Percentiles rank a stretch among this genome's conserved stretches.
Evolutionary conservation across 2,888 invertebrate species (phyloP).

Genomic region (Beris morrisii): DNA sequence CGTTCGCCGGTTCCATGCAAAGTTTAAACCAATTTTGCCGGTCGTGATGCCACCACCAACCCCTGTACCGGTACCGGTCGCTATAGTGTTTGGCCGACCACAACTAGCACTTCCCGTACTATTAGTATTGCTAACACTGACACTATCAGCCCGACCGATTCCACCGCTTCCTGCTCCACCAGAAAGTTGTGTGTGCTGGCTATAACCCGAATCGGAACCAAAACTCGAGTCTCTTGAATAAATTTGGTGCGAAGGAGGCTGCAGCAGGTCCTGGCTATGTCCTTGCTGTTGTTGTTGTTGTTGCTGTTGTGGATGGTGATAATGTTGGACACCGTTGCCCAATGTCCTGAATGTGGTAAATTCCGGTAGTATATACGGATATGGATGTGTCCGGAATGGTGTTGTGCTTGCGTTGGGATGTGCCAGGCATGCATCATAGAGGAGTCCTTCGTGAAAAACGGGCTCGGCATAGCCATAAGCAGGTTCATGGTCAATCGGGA

Average conservation of each 20-base stretch:
- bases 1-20: slow-evolving; percentile 35
- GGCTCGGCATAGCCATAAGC: slow-evolving; percentile 62
- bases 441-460: slow-evolving; percentile 79
- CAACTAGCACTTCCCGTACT: slow-evolving; percentile 30
- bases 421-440: slow-evolving; percentile 63
- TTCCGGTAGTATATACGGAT: slow-evolving; percentile 58
- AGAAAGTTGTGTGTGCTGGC: slow-evolving; percentile 61
- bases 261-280: slow-evolving; percentile 28
- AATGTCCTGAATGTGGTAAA: slow-evolving; percentile 39
- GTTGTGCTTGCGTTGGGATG: slow-evolving; percentile 44
- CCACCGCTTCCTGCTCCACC: slow-evolving; percentile 22
- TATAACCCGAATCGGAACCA: slow-evolving; percentile 84
- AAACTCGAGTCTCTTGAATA: slow-evolving; percentile 76
- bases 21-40: slow-evolving; percentile 33
- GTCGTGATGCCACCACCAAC: not conserved
- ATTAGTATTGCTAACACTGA: slow-evolving; percentile 32
- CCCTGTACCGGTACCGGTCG: not conserved
- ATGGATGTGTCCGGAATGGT: slow-evolving; percentile 40
- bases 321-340: slow-evolving; percentile 24
- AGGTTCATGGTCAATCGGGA: slow-evolving; percentile 47
- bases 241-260: slow-evolving; percentile 51
- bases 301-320: slow-evolving; percentile 39
- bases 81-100: slow-evolving; percentile 17
- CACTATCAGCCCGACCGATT: slow-evolving; percentile 25
- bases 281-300: not conserved